Base-by-base conservation (phyloP, 2,888 invertebrate genomes). In the Pegoplata infirma region DNA sequence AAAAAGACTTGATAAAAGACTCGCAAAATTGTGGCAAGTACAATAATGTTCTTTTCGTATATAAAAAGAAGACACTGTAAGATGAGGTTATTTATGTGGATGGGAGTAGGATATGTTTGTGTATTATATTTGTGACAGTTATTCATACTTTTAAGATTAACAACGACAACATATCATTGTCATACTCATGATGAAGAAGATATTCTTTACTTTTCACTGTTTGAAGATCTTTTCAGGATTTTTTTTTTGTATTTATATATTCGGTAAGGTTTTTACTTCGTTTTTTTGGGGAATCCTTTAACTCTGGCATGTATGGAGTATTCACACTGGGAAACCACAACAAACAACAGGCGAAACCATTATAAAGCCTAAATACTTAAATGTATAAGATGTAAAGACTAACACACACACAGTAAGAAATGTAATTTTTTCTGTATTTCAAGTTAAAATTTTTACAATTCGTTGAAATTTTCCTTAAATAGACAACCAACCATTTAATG, bases 1-100 rank as follows among this genome's bases (percentile, higher is more conserved):
- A 69, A 74, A 69, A 61, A 59, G 74, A 69, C 74, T 69, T 69
- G 59, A 63, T 64, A 73, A 68, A 73, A 73, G 61, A 64, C 53
- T 28, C 19, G 40, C 21, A 51, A 66, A 74, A 67, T 66, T 16
- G 23, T 53, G 23, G 53, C 59, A 74, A 59, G 59, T 59, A 66
- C 2, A 40, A 32, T 32, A 32, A 23, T 7, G n/a, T n/a, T 40
- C n/a, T 3, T 25, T 25, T 19, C 28, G 23, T 28, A 74, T n/a
- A 51, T 68, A 63, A 69, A 17, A 76, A 64, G 12, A 76, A 76
- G 58, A 51, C 16, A 53, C 58, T 69, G n/a, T 36, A 56, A 46
- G 61, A 63, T 44, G 23, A 25, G 51, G 17, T 10, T 12, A 32
- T n/a, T n/a, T 40, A n/a, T 40, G 36, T 40, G 28, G n/a, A n/a